phyloP scores from a whole-genome alignment of 2,797 vertebrate species.

The Acanthiza pusilla region DNA sequence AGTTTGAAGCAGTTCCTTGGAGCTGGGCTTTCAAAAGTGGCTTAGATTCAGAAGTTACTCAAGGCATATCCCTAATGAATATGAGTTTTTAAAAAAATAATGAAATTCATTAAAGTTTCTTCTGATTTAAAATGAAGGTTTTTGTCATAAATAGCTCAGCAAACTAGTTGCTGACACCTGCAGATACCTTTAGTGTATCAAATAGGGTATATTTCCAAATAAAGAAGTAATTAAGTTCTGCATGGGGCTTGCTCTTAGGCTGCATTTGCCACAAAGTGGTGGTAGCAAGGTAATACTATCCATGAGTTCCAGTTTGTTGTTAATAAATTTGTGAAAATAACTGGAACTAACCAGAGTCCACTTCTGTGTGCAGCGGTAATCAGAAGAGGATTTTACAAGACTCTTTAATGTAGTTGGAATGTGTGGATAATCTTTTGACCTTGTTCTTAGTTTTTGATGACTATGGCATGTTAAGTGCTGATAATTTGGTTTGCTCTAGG shows the following conservation, averaged over 20 bases:
- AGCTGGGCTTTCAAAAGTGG: not conserved
- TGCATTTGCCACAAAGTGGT: not conserved
- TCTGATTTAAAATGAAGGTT: not conserved
- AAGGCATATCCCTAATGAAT: not conserved
- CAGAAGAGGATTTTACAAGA: not conserved
- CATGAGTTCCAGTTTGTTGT: not conserved
- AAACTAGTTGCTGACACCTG: not conserved
- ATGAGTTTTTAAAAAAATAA: not conserved
- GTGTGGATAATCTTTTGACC: slow-evolving; percentile 32
- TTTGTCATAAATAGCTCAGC: not conserved
- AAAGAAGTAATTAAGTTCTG: not conserved
- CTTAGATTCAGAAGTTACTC: not conserved
- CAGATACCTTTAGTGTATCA: not conserved
- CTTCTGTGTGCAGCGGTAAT: not conserved
- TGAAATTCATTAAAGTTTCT: not conserved
- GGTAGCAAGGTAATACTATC: not conserved
- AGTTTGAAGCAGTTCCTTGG: not conserved
- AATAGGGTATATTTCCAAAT: not conserved
- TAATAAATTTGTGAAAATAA: slow-evolving; percentile 2
- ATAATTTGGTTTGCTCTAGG: slow-evolving; percentile 36
- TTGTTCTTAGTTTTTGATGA: slow-evolving; percentile 13
- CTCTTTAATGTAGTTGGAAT: slow-evolving; percentile 17
- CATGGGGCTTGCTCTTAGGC: not conserved
- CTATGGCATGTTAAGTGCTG: slow-evolving; percentile 14
- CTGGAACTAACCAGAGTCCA: not conserved